phyloP scores from a whole-genome alignment of 2,888 invertebrate species.

The Oscheius onirici region DNA sequence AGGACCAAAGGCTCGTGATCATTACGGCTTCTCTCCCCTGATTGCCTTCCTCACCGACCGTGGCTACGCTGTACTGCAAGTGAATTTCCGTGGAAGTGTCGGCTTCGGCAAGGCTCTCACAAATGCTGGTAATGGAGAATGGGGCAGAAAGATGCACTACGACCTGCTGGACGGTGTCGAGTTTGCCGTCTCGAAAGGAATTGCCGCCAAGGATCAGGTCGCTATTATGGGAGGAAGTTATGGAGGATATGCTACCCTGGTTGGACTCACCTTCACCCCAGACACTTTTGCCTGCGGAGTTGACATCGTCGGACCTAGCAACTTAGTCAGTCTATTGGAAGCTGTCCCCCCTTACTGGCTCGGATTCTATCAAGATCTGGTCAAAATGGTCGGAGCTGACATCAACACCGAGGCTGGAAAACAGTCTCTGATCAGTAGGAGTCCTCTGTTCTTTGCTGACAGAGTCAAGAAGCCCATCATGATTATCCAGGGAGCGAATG shows the following conservation, averaged over 20 bases:
- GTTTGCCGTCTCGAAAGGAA: constrained; percentile 64
- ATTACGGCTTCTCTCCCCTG: constrained; percentile 64
- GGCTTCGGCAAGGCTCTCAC: constrained; percentile 69
- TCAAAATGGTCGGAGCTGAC: constrained; percentile 62
- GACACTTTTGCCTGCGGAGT: constrained; percentile 70
- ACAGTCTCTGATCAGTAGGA: constrained; percentile 64
- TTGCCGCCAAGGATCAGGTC: constrained; percentile 58
- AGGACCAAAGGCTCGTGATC: constrained; percentile 68
- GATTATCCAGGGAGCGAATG: constrained; percentile 71
- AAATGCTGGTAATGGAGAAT: constrained; percentile 71
- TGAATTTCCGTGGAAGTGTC: constrained; percentile 69
- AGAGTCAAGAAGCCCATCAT: constrained; percentile 67
- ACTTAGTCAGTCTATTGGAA: constrained; percentile 67
- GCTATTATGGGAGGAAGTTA: constrained; percentile 68
- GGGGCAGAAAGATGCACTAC: constrained; percentile 71
- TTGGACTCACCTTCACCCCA: constrained; percentile 70
- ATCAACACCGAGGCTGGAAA: constrained; percentile 59
- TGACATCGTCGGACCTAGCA: constrained; percentile 70
- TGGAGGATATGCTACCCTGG: constrained; percentile 70
- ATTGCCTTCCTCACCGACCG: constrained; percentile 69
- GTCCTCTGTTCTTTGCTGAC: constrained; percentile 68
- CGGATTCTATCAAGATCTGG: constrained; percentile 68
- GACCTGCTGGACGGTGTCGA: constrained; percentile 70
- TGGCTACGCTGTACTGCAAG: constrained; percentile 70
- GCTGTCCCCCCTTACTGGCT: constrained; percentile 71